A percentile compares a stretch with the other conserved stretches of the same genome.
Conservation (phyloP, 2,888 invertebrate species). For the Oscheius sp. region DNA sequence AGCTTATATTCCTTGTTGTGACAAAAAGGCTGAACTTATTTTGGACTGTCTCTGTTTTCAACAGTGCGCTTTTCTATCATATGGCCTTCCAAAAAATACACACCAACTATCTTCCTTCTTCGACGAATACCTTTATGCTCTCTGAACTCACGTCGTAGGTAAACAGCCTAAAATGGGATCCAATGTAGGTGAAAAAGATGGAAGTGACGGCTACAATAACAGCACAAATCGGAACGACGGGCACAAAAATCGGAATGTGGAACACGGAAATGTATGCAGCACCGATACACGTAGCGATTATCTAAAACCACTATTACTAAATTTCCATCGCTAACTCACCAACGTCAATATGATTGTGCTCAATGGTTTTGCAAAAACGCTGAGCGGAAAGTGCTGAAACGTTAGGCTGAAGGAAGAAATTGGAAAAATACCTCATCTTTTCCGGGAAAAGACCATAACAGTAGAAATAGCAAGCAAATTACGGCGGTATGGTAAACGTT, state of each 20-base stretch:
- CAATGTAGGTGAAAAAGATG: conserved; percentile 2
- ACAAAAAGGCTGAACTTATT: conserved; percentile 6
- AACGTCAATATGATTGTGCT: neutral
- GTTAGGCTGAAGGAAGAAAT: neutral
- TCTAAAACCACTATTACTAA: neutral
- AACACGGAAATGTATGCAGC: neutral
- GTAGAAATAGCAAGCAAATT: neutral
- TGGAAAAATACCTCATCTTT: neutral
- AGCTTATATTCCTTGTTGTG: conserved; percentile 10
- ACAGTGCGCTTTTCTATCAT: neutral
- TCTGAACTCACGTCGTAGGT: conserved; percentile 15
- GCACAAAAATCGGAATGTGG: neutral
- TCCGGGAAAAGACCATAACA: neutral
- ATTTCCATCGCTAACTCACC: neutral
- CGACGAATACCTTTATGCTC: neutral
- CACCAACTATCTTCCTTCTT: neutral
- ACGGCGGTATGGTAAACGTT: neutral
- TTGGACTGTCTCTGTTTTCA: neutral
- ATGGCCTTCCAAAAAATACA: neutral
- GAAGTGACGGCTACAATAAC: neutral
- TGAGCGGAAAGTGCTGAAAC: conserved; percentile 6
- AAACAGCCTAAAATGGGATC: conserved; percentile 7
- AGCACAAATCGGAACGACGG: neutral
- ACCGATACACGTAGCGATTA: neutral
- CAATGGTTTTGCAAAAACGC: neutral